These are phyloP conservation scores for Meandrina meandrites DNA, from an alignment of 92 coral and sea anemone species.

Conservation along the genomic window DNA sequence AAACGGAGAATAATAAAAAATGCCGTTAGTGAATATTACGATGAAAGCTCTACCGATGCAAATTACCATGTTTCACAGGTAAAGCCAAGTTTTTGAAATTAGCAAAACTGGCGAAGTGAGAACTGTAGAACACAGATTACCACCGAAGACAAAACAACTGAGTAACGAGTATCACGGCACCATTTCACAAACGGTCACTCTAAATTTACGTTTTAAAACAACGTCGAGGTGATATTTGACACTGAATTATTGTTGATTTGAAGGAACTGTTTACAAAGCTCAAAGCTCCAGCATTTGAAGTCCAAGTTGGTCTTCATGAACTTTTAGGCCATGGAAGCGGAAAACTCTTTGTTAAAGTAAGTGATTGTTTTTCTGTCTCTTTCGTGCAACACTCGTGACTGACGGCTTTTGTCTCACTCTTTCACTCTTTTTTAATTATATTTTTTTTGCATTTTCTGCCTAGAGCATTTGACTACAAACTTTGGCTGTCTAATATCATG, in stretches of 20 bases:
- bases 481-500: not conserved
- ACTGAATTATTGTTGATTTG: not conserved
- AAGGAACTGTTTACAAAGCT: slow-evolving; percentile 82
- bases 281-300: slow-evolving; percentile 93
- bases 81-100: no score
- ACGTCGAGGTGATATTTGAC: no score
- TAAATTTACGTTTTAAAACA: no score
- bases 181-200: not conserved
- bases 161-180: not conserved
- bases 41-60: no score
- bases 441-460: not conserved
- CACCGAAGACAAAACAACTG: not conserved
- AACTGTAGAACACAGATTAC: no score
- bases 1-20: no score
- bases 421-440: not conserved
- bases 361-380: not conserved
- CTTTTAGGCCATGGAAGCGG: slow-evolving; percentile 99
- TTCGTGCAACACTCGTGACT: not conserved
- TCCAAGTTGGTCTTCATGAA: slow-evolving; percentile 98
- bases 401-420: not conserved
- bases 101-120: no score
- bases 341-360: slow-evolving; percentile 86
- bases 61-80: no score
- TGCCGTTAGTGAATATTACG: no score
- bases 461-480: not conserved